Evolutionary conservation across 30 jellyfish, hydroid and myxozoan species (phyloP), one percentile per base, ranked within the genome.

Genomic region (Turritopsis dohrnii): DNA sequence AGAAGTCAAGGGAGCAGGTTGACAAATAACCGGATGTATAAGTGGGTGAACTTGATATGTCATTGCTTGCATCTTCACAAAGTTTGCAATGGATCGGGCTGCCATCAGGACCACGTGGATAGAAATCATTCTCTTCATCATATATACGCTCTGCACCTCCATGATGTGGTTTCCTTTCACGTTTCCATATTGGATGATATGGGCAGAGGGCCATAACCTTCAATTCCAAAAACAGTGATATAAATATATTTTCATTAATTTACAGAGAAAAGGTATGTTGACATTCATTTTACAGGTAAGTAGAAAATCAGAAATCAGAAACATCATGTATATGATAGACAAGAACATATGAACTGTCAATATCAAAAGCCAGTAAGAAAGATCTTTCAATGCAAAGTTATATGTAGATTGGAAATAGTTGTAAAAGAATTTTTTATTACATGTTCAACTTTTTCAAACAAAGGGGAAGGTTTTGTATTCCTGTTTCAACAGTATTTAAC

Each of bases 121-220:
- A 28, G 65, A 72, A 91, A 20, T 92, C 94, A 69, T 53, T 73
- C 54, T 84, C 94, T 28, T 87, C 96, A 26, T 87, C 94, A 84
- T 91, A 91, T 8, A 83, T 83, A 9, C 97, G 89, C 26, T 74
- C 69, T 8, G 98, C 98, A 53, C 98, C 98, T 53, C 98, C 96
- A 66, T 88, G 98, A 72, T 88, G 94, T n/a, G 76, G 27, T 84
- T 76, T 93, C 54, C 98, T 72, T 81, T 92, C 98, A 74, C 98
- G 83, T 66, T 83, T 88, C 98, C 98, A 92, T 65, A 92, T 65
- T 1, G 98, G 98, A 88, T 88, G 96, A 18, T 73, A 83, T 18
- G 96, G 96, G 53, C 98, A 92, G 31, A 92, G 88, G 26, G 27
- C 90, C 54, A 92, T 82, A 25, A 92, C 96, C 98, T 92, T 73